These are phyloP conservation scores for Doryteuthis pealeii DNA, from an alignment of 1,140 invertebrate genomes.

Conservation along the genomic window DNA sequence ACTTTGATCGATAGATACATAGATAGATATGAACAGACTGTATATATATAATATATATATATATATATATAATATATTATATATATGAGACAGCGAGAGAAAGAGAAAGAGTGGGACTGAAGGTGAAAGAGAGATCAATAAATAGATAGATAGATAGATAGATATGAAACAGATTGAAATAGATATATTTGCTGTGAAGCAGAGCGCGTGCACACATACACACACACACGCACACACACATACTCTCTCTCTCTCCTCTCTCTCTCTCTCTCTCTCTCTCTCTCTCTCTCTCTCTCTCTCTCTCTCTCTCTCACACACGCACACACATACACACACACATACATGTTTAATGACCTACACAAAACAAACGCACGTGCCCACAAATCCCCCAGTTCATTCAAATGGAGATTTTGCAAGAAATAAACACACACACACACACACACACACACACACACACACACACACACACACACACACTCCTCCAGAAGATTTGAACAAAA, in stretches of 20 bases:
- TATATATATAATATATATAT: constrained; percentile 1
- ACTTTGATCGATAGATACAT: not conserved
- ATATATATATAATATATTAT: too few relatives aligned
- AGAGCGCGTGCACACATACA: too few relatives aligned
- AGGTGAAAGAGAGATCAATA: too few relatives aligned
- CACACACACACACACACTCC: too few relatives aligned
- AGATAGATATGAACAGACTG: not conserved
- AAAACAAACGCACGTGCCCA: not conserved
- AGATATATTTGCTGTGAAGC: too few relatives aligned
- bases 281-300: too few relatives aligned
- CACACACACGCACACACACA: not conserved
- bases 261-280: not conserved
- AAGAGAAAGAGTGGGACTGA: too few relatives aligned
- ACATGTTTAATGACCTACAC: not conserved
- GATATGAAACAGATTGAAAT: too few relatives aligned
- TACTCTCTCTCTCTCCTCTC: not conserved
- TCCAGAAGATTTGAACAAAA: too few relatives aligned
- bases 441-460: not conserved
- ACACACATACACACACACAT: not conserved
- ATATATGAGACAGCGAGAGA: too few relatives aligned
- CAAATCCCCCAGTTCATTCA: not conserved
- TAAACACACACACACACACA: not conserved
- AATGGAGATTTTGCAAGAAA: not conserved
- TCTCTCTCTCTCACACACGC: too few relatives aligned
- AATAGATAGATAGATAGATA: too few relatives aligned